phyloP scores from a whole-genome alignment of 1,140 invertebrate genomes.

The Antheraea mylitta region DNA sequence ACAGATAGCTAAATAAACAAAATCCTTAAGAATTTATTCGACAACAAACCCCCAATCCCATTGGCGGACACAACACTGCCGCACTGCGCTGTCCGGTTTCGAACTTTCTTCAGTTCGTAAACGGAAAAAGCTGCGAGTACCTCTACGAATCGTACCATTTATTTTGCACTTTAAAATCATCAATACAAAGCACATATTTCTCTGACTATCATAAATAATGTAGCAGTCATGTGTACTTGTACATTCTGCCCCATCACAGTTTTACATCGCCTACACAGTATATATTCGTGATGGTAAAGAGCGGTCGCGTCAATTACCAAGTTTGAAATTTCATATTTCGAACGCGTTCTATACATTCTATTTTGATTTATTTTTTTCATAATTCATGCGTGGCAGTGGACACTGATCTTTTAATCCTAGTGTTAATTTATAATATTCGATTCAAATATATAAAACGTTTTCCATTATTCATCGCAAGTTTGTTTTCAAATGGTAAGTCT shows the following conservation, averaged over 20 bases:
- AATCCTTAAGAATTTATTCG: too few relatives aligned
- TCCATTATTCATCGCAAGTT: constrained; percentile 22
- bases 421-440: not conserved
- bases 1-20: too few relatives aligned
- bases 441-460: not conserved
- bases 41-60: constrained; percentile 14
- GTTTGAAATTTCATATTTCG: constrained; percentile 18
- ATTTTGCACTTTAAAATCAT: constrained; percentile 16
- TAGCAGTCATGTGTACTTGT: constrained; percentile 26
- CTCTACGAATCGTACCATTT: not conserved
- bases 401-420: not conserved
- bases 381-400: not conserved
- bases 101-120: constrained; percentile 19
- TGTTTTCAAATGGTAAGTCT: constrained; percentile 41
- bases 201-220: constrained; percentile 12
- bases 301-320: constrained; percentile 21
- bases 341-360: constrained; percentile 7
- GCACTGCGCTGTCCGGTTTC: constrained; percentile 30
- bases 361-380: too few relatives aligned
- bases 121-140: not conserved
- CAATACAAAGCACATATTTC: constrained; percentile 19
- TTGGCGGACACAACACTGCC: constrained; percentile 26
- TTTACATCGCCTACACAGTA: constrained; percentile 24
- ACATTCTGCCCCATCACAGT: constrained; percentile 23
- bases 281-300: constrained; percentile 21